Base-by-base conservation (phyloP, 2,888 invertebrate species). In the Eupithecia dodoneata region DNA sequence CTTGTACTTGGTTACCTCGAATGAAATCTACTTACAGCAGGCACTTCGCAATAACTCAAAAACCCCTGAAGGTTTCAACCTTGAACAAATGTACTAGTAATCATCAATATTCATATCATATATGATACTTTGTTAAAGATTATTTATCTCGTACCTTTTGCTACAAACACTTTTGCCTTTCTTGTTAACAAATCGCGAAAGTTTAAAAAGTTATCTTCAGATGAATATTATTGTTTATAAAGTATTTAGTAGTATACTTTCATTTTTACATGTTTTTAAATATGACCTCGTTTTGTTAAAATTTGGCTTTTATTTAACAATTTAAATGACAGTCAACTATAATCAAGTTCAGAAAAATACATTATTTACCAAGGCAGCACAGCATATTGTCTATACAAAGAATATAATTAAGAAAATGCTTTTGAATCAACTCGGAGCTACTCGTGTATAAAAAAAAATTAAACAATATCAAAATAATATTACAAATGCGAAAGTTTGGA, bases 21-120 rank as follows among this genome's bases (percentile, higher is more conserved):
- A 66, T 42, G 13, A 13, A 42, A 66, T 66, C 66, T 66, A 66
- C 42, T 66, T 66, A 2, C 15, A 42, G 42, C 42, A 66, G 15
- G 15, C 66, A 66, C 42, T 66, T 66, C 42, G 42, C 66, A 66
- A 66, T 15, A 66, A 66, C 42, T 66, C 42, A 66, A 66, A 66
- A 66, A 66, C 66, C 66, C 2, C 42, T 66, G 7, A 66, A 15
- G 66, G 42, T 42, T n/a, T n/a, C n/a, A n/a, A n/a, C n/a, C n/a
- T n/a, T 66, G 42, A 42, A 66, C 66, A 66, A 66, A 66, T 66
- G 30, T 63, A 63, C 63, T 63, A 4, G 63, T 63, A 18, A 52
- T 15, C 4, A 15, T 30, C 30, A 30, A 30, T 30, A 30, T 30
- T 30, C 30, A 30, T 1, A 30, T 30, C 0, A 30, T 30, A 1